Percentiles rank a stretch among this genome's conserved stretches.
These are phyloP conservation scores for Orussus abietinus DNA, from an alignment of 1,140 invertebrate genomes.

Conservation along the genomic window DNA sequence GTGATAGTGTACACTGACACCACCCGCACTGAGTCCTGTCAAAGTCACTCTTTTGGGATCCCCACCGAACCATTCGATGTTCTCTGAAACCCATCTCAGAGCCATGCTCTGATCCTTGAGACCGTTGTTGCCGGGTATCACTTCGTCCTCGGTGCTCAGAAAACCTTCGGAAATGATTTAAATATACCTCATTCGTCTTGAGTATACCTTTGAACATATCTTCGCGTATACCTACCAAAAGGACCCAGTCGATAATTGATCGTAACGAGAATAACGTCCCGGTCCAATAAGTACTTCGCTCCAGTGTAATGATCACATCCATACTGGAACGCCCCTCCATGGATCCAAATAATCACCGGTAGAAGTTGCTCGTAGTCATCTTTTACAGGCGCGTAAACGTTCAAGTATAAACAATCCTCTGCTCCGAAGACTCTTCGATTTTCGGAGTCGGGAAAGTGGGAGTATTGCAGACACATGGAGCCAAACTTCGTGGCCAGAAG, in stretches of 20 bases:
- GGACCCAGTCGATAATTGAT: constrained; percentile 63
- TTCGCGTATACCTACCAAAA: constrained; percentile 51
- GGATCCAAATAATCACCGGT: constrained; percentile 44
- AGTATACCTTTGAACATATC: no score
- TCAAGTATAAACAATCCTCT: constrained; percentile 61
- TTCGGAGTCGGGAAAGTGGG: not conserved
- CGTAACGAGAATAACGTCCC: constrained; percentile 61
- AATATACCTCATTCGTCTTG: no score
- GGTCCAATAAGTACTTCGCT: constrained; percentile 61
- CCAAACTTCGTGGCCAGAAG: constrained; percentile 43
- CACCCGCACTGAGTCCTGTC: constrained; percentile 55
- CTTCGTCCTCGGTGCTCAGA: constrained; percentile 55
- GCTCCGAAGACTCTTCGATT: constrained; percentile 34
- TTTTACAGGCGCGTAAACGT: constrained; percentile 55
- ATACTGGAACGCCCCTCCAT: constrained; percentile 43
- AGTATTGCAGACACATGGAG: constrained; percentile 44
- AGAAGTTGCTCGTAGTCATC: constrained; percentile 15
- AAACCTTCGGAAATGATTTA: constrained; percentile 50
- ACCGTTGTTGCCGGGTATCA: constrained; percentile 58
- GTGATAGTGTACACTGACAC: constrained; percentile 60
- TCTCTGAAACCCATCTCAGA: constrained; percentile 59
- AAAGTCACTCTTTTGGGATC: constrained; percentile 54
- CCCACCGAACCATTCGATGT: constrained; percentile 56
- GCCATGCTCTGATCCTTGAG: constrained; percentile 62
- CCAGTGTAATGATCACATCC: constrained; percentile 45